phyloP scores from a whole-genome alignment of 2,888 invertebrate genomes.

The Eilema griseolum region DNA sequence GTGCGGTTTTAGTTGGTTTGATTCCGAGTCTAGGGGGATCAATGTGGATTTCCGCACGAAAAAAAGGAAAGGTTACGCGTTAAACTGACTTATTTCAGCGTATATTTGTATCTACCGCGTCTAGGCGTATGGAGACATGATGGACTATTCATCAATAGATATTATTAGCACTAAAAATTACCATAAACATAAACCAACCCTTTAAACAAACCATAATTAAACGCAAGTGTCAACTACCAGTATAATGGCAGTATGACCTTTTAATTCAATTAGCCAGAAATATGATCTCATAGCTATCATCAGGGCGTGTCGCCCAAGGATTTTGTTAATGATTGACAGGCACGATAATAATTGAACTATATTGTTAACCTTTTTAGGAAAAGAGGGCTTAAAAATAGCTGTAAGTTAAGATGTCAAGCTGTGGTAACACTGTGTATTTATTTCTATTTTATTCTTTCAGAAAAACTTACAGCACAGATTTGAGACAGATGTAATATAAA shows the following conservation, averaged over 20 bases:
- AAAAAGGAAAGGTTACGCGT: too few species aligned
- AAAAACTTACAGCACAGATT: too few species aligned
- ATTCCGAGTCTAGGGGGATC: too few species aligned
- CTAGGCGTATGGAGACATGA: neutral
- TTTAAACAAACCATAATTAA: constrained; percentile 1
- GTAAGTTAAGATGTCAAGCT: neutral
- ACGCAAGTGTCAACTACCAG: constrained; percentile 5
- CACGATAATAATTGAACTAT: constrained; percentile 28
- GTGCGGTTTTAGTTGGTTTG: too few species aligned
- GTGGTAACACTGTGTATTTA: too few species aligned
- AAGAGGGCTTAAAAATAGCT: neutral
- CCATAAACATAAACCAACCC: constrained; percentile 8
- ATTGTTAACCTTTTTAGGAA: constrained; percentile 3
- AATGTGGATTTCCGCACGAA: too few species aligned
- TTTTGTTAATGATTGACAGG: constrained; percentile 28
- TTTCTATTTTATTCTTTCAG: too few species aligned
- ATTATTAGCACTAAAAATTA: neutral
- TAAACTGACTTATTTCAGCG: too few species aligned
- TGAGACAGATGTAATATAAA: too few species aligned
- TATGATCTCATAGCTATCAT: constrained; percentile 52
- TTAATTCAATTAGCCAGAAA: constrained; percentile 53
- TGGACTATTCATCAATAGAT: neutral
- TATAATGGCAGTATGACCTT: constrained; percentile 17
- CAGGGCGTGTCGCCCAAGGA: constrained; percentile 47
- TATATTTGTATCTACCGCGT: too few species aligned